Percentiles rank a stretch among this genome's conserved stretches.
Conservation (phyloP, 2,797 vertebrate species). For the Myotis pilosus region DNA sequence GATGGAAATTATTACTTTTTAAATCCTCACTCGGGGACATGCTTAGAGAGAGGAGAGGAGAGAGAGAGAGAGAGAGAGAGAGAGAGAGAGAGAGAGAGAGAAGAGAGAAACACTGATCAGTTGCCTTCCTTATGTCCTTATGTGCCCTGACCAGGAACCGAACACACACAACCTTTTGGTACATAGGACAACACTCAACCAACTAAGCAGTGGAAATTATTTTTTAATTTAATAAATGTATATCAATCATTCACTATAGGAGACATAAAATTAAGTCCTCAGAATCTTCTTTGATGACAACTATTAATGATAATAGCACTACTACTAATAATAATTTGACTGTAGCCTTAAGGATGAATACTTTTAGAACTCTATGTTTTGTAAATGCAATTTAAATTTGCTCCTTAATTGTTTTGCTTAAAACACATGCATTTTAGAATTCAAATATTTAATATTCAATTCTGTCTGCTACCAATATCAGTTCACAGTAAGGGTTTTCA, state of each 20-base stretch:
- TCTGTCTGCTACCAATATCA: not conserved
- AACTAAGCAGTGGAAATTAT: not conserved
- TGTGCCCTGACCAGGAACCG: not conserved
- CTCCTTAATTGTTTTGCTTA: not conserved
- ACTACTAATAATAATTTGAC: not conserved
- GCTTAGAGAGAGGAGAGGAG: not conserved
- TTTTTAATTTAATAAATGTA: not conserved
- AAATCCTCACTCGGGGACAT: not conserved
- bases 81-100: not conserved
- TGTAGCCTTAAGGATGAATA: not conserved
- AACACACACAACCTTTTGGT: not conserved
- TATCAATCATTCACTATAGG: not conserved
- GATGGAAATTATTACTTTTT: not conserved
- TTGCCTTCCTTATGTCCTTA: not conserved
- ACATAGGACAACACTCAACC: not conserved
- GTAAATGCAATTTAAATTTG: not conserved
- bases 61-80: not conserved
- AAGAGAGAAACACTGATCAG: not conserved
- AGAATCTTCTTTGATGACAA: not conserved
- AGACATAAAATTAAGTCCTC: not conserved
- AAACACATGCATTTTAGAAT: not conserved
- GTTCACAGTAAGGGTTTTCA: not conserved
- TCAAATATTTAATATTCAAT: not conserved
- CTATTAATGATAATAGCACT: not conserved
- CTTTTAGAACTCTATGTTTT: not conserved